A percentile compares a stretch with the other conserved stretches of the same genome.
These are phyloP conservation scores for Chaenodraco wilsoni DNA, from an alignment of 2,797 vertebrate species.

Conservation along the genomic window DNA sequence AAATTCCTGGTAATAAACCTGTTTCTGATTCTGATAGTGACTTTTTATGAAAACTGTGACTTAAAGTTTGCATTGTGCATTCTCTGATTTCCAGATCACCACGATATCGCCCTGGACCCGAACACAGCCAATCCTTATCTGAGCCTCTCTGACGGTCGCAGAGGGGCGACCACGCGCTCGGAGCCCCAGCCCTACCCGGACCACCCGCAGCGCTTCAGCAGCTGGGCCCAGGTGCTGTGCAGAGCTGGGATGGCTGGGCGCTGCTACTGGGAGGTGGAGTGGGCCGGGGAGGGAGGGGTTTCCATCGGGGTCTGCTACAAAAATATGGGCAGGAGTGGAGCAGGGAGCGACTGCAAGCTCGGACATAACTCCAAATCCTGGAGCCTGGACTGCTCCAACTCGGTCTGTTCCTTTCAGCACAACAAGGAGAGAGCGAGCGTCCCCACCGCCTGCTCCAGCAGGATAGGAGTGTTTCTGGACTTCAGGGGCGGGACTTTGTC, in stretches of 20 bases:
- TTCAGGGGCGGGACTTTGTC: slow-evolving; percentile 73
- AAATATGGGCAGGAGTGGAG: slow-evolving; percentile 69
- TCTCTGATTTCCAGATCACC: slow-evolving; percentile 64
- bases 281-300: slow-evolving; percentile 72
- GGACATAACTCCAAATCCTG: slow-evolving; percentile 83
- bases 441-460: slow-evolving; percentile 37
- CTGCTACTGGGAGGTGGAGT: slow-evolving; percentile 85
- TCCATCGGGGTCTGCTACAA: slow-evolving; percentile 80
- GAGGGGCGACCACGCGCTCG: slow-evolving; percentile 52
- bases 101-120: slow-evolving; percentile 70
- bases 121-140: slow-evolving; percentile 81
- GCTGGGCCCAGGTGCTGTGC: slow-evolving; percentile 84
- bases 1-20: no score
- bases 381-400: slow-evolving; percentile 76
- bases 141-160: slow-evolving; percentile 58
- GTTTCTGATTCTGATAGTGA: not conserved
- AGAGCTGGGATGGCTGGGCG: slow-evolving; percentile 72
- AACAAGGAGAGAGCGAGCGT: slow-evolving; percentile 64
- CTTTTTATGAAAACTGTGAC: not conserved
- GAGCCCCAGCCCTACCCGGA: slow-evolving; percentile 71
- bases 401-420: slow-evolving; percentile 74
- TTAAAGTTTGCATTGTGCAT: not conserved
- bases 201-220: slow-evolving; percentile 77
- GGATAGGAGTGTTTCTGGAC: slow-evolving; percentile 80
- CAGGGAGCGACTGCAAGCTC: slow-evolving; percentile 76